Evolutionary conservation across 2,888 invertebrate genomes (phyloP).

Genomic region (Habroteleia sp.): DNA sequence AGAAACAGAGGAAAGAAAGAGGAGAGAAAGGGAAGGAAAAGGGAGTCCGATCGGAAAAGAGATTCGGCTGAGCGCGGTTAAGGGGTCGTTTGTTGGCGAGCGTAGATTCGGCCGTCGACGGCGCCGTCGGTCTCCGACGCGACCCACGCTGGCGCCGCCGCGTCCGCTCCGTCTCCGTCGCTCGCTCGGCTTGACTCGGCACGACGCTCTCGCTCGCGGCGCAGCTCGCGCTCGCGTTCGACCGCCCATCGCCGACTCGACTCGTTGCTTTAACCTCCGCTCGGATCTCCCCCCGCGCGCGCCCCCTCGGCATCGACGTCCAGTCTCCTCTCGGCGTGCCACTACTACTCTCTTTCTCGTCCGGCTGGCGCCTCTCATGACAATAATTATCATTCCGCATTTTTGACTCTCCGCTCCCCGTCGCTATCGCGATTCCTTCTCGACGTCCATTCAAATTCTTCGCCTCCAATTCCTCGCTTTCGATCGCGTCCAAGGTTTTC

Average conservation of each 20-base stretch:
- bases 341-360: slow-evolving; percentile 66
- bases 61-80: slow-evolving; percentile 51
- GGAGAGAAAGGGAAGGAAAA: slow-evolving; percentile 12
- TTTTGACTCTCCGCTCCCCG: slow-evolving; percentile 37
- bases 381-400: slow-evolving; percentile 74
- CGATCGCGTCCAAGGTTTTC: slow-evolving; percentile 12
- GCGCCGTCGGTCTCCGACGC: slow-evolving; percentile 67
- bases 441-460: slow-evolving; percentile 8
- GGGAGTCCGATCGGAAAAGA: slow-evolving; percentile 40
- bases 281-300: slow-evolving; percentile 52
- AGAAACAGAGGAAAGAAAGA: neutral
- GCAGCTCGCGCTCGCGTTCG: slow-evolving; percentile 20
- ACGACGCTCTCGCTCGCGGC: slow-evolving; percentile 33
- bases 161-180: slow-evolving; percentile 63
- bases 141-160: slow-evolving; percentile 80
- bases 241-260: slow-evolving; percentile 49
- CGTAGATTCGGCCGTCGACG: slow-evolving; percentile 61
- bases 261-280: slow-evolving; percentile 62
- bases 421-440: slow-evolving; percentile 31
- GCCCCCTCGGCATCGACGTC: slow-evolving; percentile 35
- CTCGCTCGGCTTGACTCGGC: slow-evolving; percentile 23
- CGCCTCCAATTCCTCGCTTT: slow-evolving; percentile 1
- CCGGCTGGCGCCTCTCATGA: slow-evolving; percentile 75
- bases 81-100: slow-evolving; percentile 70
- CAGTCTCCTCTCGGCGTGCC: slow-evolving; percentile 56